Evolutionary conservation across 2,888 invertebrate species (phyloP), one percentile per base, ranked within the genome.

Genomic region (Zaprionus lineosus): DNA sequence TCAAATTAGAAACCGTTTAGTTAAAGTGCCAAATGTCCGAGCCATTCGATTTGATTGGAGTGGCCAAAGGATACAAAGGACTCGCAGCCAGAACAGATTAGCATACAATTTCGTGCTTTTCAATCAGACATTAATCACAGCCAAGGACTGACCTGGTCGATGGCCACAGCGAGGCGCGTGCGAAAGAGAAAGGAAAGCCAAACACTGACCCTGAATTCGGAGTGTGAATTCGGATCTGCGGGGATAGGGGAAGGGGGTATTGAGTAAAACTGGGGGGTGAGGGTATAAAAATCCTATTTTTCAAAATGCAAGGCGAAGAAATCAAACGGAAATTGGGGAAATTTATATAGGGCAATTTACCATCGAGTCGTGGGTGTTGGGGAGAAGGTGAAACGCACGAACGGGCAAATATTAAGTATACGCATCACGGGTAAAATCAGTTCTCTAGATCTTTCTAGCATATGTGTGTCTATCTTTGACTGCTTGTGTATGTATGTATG

Each of bases 291-390:
- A 71, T 59, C 48, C 65, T 55, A 83, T 68, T 82, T 74, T 74
- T 72, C 72, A 71, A 83, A 77, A 77, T 73, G 61, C 66, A 69
- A 65, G 62, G 57, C 56, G 44, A 61, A 61, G 77, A 64, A 84
- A 78, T 78, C 79, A 57, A 69, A 62, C 47, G 67, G 71, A 66
- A 63, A 78, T 65, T 56, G 62, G 16, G 60, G 26, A 82, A 77
- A 79, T 79, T 77, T 84, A 82, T 84, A 78, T 82, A 63, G 67
- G 58, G 74, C 85, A 63, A 78, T 82, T 84, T 71, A 77, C 53
- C 55, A 82, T 61, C 59, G 59, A 79, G 63, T 46, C 55, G n/a
- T n/a, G 50, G 58, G 56, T 28, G 61, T 44, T 47, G 70, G n/a
- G n/a, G n/a, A n/a, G n/a, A n/a, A n/a, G n/a, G n/a, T 8, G 8